Evolutionary conservation across 2,797 vertebrate species (phyloP).

Genomic region (Phataginus tetradactyla): DNA sequence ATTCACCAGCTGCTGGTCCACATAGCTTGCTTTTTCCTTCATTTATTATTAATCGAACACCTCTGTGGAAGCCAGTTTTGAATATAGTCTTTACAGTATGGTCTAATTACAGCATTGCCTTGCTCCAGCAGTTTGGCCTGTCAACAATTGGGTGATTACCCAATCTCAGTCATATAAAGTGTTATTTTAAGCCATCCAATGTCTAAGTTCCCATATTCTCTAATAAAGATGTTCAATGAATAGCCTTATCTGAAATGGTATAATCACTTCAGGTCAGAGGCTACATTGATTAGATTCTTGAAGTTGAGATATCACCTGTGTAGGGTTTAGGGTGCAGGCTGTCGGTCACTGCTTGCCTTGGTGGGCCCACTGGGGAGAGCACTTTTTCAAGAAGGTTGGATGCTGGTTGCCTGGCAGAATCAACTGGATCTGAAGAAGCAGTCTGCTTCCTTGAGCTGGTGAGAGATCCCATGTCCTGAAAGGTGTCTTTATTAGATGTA

Average conservation of each 20-base stretch:
- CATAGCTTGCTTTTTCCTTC: neutral
- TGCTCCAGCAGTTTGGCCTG: neutral
- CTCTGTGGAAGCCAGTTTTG: neutral
- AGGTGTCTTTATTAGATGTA: neutral
- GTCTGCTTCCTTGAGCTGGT: neutral
- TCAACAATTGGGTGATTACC: neutral
- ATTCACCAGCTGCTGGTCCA: neutral
- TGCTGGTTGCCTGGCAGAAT: neutral
- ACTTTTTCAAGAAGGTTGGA: neutral
- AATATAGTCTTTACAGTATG: neutral
- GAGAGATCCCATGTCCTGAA: neutral
- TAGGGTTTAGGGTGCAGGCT: neutral
- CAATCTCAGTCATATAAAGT: neutral
- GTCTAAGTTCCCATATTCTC: neutral
- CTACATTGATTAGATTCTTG: neutral
- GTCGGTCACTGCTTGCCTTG: neutral
- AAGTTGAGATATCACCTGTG: neutral
- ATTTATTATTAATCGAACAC: neutral
- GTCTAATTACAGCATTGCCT: neutral
- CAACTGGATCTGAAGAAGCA: neutral
- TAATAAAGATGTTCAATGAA: neutral
- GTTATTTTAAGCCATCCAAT: slow-evolving; percentile 33
- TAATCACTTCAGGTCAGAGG: neutral
- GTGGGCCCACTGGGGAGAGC: neutral
- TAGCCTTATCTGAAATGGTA: neutral